phyloP scores from a whole-genome alignment of 2,113 vertebrate genomes.

The Hystrix brachyura region DNA sequence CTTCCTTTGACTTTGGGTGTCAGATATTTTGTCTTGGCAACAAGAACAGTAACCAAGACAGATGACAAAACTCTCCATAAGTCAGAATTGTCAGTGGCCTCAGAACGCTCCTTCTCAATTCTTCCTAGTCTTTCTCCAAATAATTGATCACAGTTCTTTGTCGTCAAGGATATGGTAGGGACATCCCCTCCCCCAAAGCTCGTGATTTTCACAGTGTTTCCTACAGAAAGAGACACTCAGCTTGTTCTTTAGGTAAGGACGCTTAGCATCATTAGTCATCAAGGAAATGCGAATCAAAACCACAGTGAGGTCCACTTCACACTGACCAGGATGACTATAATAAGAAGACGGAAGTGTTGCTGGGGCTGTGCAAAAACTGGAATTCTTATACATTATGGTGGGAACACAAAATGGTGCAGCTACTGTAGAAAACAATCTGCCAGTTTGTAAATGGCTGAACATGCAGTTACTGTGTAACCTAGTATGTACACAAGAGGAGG shows the following conservation, averaged over 20 bases:
- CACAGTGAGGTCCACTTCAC: not conserved
- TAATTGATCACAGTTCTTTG: not conserved
- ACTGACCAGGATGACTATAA: not conserved
- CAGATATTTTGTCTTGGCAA: not conserved
- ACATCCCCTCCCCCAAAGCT: not conserved
- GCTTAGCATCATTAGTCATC: not conserved
- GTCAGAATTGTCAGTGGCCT: not conserved
- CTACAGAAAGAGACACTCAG: not conserved
- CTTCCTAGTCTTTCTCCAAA: not conserved
- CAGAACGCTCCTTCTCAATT: not conserved
- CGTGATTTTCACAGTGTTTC: not conserved
- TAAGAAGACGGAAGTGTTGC: not conserved
- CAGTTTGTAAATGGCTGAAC: not conserved
- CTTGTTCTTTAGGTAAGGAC: not conserved
- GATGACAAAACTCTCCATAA: not conserved
- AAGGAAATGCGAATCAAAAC: constrained; percentile 35
- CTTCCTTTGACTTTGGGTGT: not conserved
- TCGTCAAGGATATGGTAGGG: not conserved
- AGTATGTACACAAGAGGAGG: not conserved
- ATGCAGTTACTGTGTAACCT: not conserved
- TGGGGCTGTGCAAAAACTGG: not conserved
- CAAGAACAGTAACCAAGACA: not conserved
- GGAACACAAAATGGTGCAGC: not conserved
- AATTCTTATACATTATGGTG: not conserved
- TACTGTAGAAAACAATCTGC: not conserved